These are phyloP conservation scores for Bellardia pandia DNA, from an alignment of 2,888 invertebrate genomes.

Conservation along the genomic window DNA sequence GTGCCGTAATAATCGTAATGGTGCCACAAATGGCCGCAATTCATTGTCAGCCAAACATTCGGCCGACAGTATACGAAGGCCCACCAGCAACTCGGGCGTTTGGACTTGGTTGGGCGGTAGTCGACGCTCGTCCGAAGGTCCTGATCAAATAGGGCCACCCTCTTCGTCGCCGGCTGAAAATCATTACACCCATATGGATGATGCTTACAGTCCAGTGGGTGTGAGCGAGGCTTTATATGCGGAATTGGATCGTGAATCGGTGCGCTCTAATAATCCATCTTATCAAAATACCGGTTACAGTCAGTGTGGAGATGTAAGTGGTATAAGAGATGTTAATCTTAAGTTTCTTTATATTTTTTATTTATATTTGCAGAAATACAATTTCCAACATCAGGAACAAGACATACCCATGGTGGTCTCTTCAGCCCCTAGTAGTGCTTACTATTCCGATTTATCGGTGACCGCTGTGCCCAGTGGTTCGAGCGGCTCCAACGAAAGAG, in stretches of 20 bases:
- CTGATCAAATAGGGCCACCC: slow-evolving; percentile 85
- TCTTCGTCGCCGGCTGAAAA: slow-evolving; percentile 87
- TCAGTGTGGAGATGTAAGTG: slow-evolving; percentile 84
- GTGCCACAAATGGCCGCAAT: slow-evolving; percentile 81
- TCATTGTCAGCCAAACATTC: slow-evolving; percentile 84
- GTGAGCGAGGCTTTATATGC: slow-evolving; percentile 89
- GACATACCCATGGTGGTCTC: slow-evolving; percentile 85
- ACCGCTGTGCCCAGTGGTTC: slow-evolving; percentile 84
- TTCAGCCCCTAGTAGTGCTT: slow-evolving; percentile 90
- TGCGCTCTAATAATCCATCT: slow-evolving; percentile 86
- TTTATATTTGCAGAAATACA: slow-evolving; percentile 79
- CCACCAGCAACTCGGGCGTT: slow-evolving; percentile 84
- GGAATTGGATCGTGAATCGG: slow-evolving; percentile 87
- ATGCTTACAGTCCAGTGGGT: slow-evolving; percentile 86
- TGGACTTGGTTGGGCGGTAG: slow-evolving; percentile 84
- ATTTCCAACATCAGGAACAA: slow-evolving; percentile 84
- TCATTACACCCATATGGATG: slow-evolving; percentile 90
- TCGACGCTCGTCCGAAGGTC: slow-evolving; percentile 83
- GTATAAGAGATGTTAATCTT: not conserved
- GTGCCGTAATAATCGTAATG: slow-evolving; percentile 84
- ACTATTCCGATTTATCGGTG: slow-evolving; percentile 89
- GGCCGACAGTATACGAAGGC: slow-evolving; percentile 84
- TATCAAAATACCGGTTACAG: slow-evolving; percentile 90
- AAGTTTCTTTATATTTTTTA: not conserved
- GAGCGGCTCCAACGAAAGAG: slow-evolving; percentile 84